These are phyloP conservation scores for Centropus bengalensis DNA, from an alignment of 2,113 vertebrate genomes.

Conservation along the genomic window DNA sequence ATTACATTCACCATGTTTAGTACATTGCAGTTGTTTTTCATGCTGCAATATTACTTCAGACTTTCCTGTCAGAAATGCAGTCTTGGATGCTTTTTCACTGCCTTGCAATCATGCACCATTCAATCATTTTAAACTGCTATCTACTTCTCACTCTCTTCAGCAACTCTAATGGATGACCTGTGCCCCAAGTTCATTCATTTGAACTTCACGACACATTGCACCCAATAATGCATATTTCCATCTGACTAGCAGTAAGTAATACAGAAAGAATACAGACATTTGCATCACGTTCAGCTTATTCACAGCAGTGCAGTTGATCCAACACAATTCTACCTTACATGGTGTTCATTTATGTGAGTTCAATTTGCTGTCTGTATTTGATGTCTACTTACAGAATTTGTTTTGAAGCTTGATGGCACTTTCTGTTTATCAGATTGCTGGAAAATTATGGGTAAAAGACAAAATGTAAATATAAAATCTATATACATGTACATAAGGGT, in stretches of 20 bases:
- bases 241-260: not conserved
- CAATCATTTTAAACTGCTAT: conserved; percentile 18
- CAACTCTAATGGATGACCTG: conserved; percentile 15
- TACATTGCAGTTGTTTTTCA: not conserved
- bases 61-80: not conserved
- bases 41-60: not conserved
- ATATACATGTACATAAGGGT: not conserved
- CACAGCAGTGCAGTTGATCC: not conserved
- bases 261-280: not conserved
- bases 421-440: not conserved
- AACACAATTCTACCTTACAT: not conserved
- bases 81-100: not conserved
- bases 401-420: not conserved
- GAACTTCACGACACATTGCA: rapidly evolving
- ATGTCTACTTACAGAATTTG: not conserved
- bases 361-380: not conserved
- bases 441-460: not conserved
- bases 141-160: not conserved
- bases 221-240: not conserved
- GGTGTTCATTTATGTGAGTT: not conserved
- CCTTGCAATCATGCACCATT: conserved; percentile 23
- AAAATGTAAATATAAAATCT: not conserved
- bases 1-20: not conserved
- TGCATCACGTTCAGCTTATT: not conserved
- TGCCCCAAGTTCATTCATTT: not conserved